phyloP scores from a whole-genome alignment of 2,113 vertebrate genomes.

The Mixornis gularis region DNA sequence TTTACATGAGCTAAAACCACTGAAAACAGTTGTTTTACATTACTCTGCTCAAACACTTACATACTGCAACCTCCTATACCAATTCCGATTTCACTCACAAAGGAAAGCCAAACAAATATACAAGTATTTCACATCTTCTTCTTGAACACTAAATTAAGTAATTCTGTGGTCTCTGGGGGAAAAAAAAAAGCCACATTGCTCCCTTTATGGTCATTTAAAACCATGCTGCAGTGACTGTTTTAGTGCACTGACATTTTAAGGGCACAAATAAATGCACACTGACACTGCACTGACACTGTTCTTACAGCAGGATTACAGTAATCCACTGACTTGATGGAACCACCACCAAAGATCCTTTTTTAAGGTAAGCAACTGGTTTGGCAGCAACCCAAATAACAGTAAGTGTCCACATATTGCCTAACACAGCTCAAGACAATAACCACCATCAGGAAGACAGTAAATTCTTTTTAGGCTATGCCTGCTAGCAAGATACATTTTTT shows the following conservation, averaged over 20 bases:
- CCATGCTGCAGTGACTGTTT: background rate
- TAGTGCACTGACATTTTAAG: background rate
- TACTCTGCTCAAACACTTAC: background rate
- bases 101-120: background rate
- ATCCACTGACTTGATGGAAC: background rate
- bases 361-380: background rate
- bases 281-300: background rate
- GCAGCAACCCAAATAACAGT: background rate
- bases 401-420: background rate
- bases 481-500: background rate
- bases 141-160: background rate
- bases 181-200: background rate
- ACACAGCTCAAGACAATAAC: background rate
- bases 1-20: background rate
- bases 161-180: background rate
- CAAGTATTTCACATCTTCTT: background rate
- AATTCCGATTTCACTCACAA: background rate
- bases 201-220: background rate
- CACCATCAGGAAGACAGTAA: background rate
- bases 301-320: background rate
- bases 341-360: background rate
- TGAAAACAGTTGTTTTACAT: background rate
- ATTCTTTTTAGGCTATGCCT: background rate
- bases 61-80: background rate
- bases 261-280: background rate